These are phyloP conservation scores for Platyscapa corneri DNA, from an alignment of 1,140 invertebrate species.

Conservation along the genomic window DNA sequence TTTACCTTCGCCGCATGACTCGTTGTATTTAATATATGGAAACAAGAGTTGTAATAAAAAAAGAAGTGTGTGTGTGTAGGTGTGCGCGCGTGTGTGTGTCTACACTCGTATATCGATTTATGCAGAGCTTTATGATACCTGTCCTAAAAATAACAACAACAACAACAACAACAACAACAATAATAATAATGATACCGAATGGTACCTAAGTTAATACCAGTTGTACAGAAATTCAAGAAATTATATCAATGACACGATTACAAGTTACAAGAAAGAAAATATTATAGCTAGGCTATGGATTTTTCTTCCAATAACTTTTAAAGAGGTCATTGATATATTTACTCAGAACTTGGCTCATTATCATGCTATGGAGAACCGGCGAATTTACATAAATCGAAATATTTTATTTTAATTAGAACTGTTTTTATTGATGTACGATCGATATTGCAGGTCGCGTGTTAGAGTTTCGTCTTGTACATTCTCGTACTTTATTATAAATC, in stretches of 20 bases:
- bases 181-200: too few species aligned
- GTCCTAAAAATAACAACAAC: neutral
- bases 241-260: neutral
- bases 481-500: neutral
- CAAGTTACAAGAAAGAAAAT: neutral
- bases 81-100: too few species aligned
- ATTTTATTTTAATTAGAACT: constrained; percentile 2
- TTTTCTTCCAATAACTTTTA: neutral
- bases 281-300: neutral
- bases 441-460: neutral
- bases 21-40: neutral
- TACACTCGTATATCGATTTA: neutral
- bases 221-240: neutral
- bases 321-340: neutral
- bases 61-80: neutral
- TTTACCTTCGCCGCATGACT: neutral
- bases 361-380: neutral
- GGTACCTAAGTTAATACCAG: neutral
- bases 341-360: neutral
- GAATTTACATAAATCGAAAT: constrained; percentile 16
- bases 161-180: too few species aligned
- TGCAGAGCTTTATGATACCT: neutral
- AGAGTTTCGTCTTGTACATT: neutral
- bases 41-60: neutral
- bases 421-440: constrained; percentile 8